Evolutionary conservation across 2,797 vertebrate genomes (phyloP).

Genomic region (Syncerus caffer): DNA sequence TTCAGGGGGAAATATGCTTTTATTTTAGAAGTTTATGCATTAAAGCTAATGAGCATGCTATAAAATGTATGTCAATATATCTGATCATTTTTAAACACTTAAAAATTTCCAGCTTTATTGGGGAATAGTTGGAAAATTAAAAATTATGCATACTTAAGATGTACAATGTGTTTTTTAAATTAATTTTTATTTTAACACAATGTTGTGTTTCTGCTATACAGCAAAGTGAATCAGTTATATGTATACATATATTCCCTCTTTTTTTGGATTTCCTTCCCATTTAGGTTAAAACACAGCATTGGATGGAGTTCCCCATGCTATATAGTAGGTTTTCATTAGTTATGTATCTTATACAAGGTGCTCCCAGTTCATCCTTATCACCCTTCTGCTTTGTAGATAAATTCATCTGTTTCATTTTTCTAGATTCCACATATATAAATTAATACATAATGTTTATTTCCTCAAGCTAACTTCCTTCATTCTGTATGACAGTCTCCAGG

Average conservation of each 20-base stretch:
- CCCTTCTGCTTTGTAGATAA: not conserved
- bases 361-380: not conserved
- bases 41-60: not conserved
- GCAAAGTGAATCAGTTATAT: not conserved
- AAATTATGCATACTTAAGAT: not conserved
- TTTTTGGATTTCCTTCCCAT: not conserved
- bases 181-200: not conserved
- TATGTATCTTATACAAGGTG: not conserved
- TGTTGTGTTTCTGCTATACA: not conserved
- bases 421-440: not conserved
- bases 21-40: not conserved
- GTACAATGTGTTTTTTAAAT: not conserved
- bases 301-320: not conserved
- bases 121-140: not conserved
- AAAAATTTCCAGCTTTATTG: not conserved
- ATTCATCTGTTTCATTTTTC: not conserved
- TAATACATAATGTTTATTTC: not conserved
- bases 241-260: not conserved
- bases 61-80: not conserved
- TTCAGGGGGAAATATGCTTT: not conserved
- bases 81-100: not conserved
- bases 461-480: not conserved
- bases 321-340: not conserved
- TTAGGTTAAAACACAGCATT: not conserved
- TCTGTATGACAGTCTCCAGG: not conserved